These are phyloP conservation scores for Trichopria drosophilae DNA, from an alignment of 2,888 invertebrate species.

Conservation along the genomic window DNA sequence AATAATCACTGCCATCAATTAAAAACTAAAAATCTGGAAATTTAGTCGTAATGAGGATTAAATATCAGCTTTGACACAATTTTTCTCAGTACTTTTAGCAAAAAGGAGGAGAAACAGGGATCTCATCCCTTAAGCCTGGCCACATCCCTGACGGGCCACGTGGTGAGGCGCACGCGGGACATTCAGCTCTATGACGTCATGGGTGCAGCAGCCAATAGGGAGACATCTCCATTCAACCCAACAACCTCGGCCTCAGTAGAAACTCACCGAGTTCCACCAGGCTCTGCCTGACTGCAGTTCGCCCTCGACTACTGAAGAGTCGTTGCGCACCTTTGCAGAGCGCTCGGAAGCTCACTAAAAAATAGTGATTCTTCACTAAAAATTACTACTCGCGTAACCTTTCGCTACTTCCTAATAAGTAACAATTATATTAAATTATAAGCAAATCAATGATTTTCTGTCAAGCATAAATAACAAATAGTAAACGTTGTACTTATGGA, in stretches of 20 bases:
- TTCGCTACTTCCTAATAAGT: too few species aligned
- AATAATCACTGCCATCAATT: too few species aligned
- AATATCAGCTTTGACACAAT: too few species aligned
- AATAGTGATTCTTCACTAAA: slow-evolving; percentile 24
- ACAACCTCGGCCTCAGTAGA: slow-evolving; percentile 51
- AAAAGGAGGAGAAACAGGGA: too few species aligned
- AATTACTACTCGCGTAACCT: neutral
- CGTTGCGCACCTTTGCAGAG: slow-evolving; percentile 27
- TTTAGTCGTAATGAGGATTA: too few species aligned
- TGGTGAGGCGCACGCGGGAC: slow-evolving; percentile 63
- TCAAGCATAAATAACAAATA: too few species aligned
- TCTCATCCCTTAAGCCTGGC: too few species aligned
- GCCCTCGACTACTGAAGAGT: slow-evolving; percentile 54
- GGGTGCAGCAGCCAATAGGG: slow-evolving; percentile 63
- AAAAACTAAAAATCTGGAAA: too few species aligned
- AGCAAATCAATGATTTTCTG: too few species aligned
- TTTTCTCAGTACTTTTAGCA: too few species aligned
- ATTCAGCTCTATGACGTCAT: slow-evolving; percentile 80
- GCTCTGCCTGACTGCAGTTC: slow-evolving; percentile 57
- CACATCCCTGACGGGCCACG: slow-evolving; percentile 49
- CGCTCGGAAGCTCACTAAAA: neutral
- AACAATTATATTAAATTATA: too few species aligned
- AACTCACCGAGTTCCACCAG: slow-evolving; percentile 54
- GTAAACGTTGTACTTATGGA: too few species aligned
- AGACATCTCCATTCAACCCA: slow-evolving; percentile 69